phyloP scores from a whole-genome alignment of 1,140 invertebrate species.

The Hylaeus volcanicus region DNA sequence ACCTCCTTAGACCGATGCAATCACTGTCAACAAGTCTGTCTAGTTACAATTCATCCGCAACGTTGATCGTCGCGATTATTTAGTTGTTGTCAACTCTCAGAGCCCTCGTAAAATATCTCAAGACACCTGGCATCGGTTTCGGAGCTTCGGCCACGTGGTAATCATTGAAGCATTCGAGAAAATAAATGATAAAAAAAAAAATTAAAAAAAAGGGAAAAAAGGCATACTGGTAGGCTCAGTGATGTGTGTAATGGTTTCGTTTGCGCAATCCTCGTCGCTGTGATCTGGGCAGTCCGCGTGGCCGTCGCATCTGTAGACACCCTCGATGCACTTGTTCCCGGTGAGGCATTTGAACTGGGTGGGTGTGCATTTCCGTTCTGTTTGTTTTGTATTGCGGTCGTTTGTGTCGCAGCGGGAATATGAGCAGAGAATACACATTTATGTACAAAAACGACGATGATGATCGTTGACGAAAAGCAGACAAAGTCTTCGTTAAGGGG shows the following conservation, averaged over 20 bases:
- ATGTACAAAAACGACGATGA: slow-evolving; percentile 33
- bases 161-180: slow-evolving; percentile 26
- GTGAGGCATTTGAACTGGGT: slow-evolving; percentile 81
- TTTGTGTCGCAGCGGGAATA: slow-evolving; percentile 77
- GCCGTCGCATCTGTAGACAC: slow-evolving; percentile 85
- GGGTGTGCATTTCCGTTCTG: slow-evolving; percentile 78
- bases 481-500: background rate
- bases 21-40: too few relatives aligned
- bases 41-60: too few relatives aligned
- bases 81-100: too few relatives aligned
- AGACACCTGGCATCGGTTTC: background rate
- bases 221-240: slow-evolving; percentile 76
- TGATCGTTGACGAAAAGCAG: background rate
- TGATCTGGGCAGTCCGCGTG: slow-evolving; percentile 86
- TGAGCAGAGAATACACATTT: slow-evolving; percentile 69
- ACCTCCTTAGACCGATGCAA: background rate
- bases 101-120: too few relatives aligned
- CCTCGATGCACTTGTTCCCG: slow-evolving; percentile 81
- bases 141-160: background rate
- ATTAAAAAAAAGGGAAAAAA: slow-evolving; percentile 62
- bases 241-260: slow-evolving; percentile 71
- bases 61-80: too few relatives aligned
- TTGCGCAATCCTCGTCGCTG: slow-evolving; percentile 85
- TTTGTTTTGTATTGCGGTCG: slow-evolving; percentile 65
- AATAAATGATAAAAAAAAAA: slow-evolving; percentile 1